Conservation (phyloP, 2,888 invertebrate species). For the Ommatoiulus sabulosus region DNA sequence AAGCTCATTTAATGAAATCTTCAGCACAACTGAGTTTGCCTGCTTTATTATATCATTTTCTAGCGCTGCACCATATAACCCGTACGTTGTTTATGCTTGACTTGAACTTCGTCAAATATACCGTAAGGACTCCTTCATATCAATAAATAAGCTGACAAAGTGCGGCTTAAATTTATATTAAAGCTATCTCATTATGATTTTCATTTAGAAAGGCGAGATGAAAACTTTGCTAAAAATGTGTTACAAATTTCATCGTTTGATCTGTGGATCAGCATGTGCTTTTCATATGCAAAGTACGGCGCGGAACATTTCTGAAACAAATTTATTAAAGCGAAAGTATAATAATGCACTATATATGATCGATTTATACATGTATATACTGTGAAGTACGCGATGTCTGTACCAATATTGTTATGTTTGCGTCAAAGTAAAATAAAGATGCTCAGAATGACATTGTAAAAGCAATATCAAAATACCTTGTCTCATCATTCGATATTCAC, state of each 20-base stretch:
- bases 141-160: not conserved
- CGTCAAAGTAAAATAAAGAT: no score
- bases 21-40: not conserved
- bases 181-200: not conserved
- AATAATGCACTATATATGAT: no score
- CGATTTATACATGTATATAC: no score
- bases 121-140: not conserved
- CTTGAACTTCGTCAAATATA: not conserved
- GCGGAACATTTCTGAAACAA: no score
- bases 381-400: no score
- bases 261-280: not conserved
- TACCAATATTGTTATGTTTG: no score
- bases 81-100: not conserved
- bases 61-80: not conserved
- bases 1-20: conserved; percentile 37
- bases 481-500: no score
- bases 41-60: not conserved
- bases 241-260: not conserved
- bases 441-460: not conserved
- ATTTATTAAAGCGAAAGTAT: no score
- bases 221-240: not conserved
- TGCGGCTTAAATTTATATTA: not conserved
- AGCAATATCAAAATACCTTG: not conserved
- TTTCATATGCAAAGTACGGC: no score
- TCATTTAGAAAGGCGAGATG: not conserved